Evolutionary conservation across 2,888 invertebrate genomes (phyloP).

Genomic region (Spilarctia lutea): DNA sequence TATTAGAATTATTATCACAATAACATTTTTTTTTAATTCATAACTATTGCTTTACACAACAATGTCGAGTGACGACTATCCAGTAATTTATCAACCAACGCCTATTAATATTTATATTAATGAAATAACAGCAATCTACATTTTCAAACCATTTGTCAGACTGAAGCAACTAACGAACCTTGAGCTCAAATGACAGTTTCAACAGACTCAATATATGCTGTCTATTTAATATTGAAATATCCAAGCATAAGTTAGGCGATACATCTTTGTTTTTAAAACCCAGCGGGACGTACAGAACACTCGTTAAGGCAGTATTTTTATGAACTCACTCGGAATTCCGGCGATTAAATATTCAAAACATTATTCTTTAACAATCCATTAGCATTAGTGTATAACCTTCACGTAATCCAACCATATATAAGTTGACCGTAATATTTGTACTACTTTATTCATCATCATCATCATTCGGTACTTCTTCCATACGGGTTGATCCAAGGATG

Average conservation of each 20-base stretch:
- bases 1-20: no score
- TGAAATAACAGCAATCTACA: constrained; percentile 23
- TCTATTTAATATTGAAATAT: constrained; percentile 66
- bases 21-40: no score
- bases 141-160: constrained; percentile 35
- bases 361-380: constrained; percentile 76
- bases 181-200: constrained; percentile 32
- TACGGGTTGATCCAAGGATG: neutral
- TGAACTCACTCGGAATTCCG: constrained; percentile 80
- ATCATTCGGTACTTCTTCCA: neutral
- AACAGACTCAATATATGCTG: constrained; percentile 40
- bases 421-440: constrained; percentile 52
- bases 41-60: no score
- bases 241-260: constrained; percentile 67
- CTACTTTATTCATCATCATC: neutral
- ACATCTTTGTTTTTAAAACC: constrained; percentile 81
- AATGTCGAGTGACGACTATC: neutral
- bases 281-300: constrained; percentile 76
- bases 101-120: neutral
- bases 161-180: constrained; percentile 29
- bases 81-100: neutral
- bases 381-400: constrained; percentile 59
- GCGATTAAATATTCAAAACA: constrained; percentile 80
- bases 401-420: constrained; percentile 53
- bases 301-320: constrained; percentile 83